Evolutionary conservation across 2,888 invertebrate genomes (phyloP).

Genomic region (Falcaria lacertinaria): DNA sequence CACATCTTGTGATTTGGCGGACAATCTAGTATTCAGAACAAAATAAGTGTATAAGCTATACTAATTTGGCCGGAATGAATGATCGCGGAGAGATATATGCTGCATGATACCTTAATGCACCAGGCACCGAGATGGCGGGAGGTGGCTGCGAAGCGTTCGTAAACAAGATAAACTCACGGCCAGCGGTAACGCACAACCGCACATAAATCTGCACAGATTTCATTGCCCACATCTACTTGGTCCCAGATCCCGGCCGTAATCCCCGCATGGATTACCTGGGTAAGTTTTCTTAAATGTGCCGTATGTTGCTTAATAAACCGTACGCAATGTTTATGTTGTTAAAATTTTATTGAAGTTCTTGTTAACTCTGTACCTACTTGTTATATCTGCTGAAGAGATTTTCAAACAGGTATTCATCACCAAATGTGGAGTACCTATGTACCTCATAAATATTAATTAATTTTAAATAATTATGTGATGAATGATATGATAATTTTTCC

Average conservation of each 20-base stretch:
- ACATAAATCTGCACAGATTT: slow-evolving; percentile 60
- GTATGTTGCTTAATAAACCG: slow-evolving; percentile 7
- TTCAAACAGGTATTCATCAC: too few species aligned
- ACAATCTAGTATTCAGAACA: too few species aligned
- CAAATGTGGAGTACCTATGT: too few species aligned
- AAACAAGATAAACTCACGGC: slow-evolving; percentile 58
- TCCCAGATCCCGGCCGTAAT: slow-evolving; percentile 40
- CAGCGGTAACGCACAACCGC: slow-evolving; percentile 33
- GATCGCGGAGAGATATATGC: neutral
- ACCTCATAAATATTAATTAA: too few species aligned
- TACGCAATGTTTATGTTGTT: neutral
- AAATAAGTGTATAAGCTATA: neutral
- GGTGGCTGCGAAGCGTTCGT: slow-evolving; percentile 24
- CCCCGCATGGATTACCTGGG: slow-evolving; percentile 31
- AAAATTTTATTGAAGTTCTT: neutral
- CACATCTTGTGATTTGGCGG: too few species aligned
- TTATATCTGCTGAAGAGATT: too few species aligned
- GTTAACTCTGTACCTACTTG: too few species aligned
- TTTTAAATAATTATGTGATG: too few species aligned
- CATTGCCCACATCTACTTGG: slow-evolving; percentile 41
- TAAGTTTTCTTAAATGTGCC: slow-evolving; percentile 24
- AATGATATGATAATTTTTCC: too few species aligned
- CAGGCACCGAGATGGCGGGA: neutral
- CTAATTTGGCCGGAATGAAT: neutral
- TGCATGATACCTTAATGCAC: neutral